phyloP scores from a whole-genome alignment of 2,888 invertebrate species.

The Tridacna crocea region DNA sequence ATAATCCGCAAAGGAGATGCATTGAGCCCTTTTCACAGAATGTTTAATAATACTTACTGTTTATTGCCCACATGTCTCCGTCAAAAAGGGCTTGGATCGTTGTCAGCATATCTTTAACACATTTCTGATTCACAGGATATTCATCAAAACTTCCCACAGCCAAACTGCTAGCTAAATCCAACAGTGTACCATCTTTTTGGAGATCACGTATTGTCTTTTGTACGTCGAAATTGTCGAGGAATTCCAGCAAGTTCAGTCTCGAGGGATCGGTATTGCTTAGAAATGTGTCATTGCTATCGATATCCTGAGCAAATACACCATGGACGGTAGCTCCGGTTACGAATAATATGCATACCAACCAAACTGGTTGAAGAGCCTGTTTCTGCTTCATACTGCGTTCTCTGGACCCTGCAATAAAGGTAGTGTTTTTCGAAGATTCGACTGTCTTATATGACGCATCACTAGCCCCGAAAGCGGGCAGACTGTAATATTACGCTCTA shows the following conservation, averaged over 20 bases:
- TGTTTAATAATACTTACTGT: neutral
- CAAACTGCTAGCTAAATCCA: neutral
- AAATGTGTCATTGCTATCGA: too few species aligned
- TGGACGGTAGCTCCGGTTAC: neutral
- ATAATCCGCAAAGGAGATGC: too few species aligned
- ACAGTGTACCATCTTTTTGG: neutral
- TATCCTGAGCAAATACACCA: neutral
- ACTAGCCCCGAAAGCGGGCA: too few species aligned
- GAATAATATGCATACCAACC: neutral
- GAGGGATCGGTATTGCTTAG: neutral
- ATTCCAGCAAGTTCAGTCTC: neutral
- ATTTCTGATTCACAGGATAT: neutral
- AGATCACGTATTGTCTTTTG: neutral
- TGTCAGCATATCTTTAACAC: neutral
- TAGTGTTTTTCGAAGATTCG: too few species aligned
- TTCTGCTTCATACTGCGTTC: too few species aligned
- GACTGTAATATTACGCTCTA: too few species aligned
- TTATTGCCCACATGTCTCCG: neutral
- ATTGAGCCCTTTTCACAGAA: too few species aligned
- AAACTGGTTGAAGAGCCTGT: neutral
- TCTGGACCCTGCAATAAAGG: too few species aligned
- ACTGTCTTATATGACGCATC: too few species aligned
- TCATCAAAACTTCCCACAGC: neutral
- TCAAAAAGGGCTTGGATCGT: neutral
- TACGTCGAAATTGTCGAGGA: constrained; percentile 2